A percentile compares a stretch with the other conserved stretches of the same genome.
These are phyloP conservation scores for Muscina levida DNA, from an alignment of 2,888 invertebrate genomes.

Conservation along the genomic window DNA sequence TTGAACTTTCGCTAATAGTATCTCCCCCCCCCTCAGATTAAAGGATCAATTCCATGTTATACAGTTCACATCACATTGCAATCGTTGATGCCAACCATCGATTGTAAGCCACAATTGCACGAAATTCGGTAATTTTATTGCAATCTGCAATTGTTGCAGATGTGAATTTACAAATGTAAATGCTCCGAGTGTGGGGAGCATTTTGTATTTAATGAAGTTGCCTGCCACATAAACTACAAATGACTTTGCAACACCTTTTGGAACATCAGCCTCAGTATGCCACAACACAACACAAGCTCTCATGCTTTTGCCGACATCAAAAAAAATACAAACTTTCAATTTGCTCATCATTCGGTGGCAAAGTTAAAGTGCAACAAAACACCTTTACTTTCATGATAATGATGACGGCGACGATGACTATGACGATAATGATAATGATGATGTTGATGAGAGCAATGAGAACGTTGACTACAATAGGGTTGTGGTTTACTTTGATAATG, in stretches of 20 bases:
- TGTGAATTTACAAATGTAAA: not conserved
- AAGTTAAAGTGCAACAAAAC: constrained; percentile 10
- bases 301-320: not conserved
- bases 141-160: not conserved
- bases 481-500: no score
- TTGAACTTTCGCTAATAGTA: not conserved
- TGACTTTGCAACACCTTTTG: constrained; percentile 62
- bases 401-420: not conserved
- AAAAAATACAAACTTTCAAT: not conserved
- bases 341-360: not conserved
- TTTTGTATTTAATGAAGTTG: constrained; percentile 62
- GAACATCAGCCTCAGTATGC: not conserved
- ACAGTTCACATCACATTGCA: constrained; percentile 2
- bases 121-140: constrained; percentile 2
- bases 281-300: no score
- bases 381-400: not conserved
- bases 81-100: not conserved
- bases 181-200: constrained; percentile 23
- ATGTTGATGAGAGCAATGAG: not conserved
- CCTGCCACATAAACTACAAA: constrained; percentile 63
- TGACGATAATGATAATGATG: not conserved
- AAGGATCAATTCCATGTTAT: constrained; percentile 28
- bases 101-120: not conserved
- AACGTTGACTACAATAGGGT: not conserved
- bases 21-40: not conserved